These are phyloP conservation scores for Porphyrio hochstetteri DNA, from an alignment of 2,113 vertebrate species.

Conservation along the genomic window DNA sequence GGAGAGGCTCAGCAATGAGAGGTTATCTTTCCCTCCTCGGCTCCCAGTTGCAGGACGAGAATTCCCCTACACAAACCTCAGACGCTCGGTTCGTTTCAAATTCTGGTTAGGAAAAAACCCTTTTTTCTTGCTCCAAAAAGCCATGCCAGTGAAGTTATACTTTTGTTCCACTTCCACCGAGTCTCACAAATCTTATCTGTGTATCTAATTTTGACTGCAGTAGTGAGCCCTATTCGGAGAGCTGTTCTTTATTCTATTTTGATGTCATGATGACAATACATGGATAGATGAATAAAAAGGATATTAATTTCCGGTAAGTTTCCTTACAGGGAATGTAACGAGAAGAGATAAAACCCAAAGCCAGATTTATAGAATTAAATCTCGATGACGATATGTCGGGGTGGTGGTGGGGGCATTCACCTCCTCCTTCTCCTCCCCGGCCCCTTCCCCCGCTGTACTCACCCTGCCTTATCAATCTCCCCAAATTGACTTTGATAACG, in stretches of 20 bases:
- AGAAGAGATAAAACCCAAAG: background rate
- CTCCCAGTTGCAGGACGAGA: background rate
- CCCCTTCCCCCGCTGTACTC: no score
- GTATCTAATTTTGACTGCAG: background rate
- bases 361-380: background rate
- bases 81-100: background rate
- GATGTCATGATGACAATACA: background rate
- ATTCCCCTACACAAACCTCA: background rate
- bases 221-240: background rate
- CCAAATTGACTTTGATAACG: fast-evolving
- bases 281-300: background rate
- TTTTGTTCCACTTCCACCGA: background rate
- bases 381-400: background rate
- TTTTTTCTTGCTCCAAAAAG: background rate
- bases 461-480: background rate
- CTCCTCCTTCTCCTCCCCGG: no score
- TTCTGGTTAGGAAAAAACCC: background rate
- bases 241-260: slow-evolving; percentile 13
- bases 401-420: background rate
- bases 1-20: fast-evolving
- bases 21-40: background rate
- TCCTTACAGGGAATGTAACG: background rate
- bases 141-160: background rate
- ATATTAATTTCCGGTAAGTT: slow-evolving; percentile 28
- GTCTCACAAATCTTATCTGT: background rate